A percentile compares a stretch with the other conserved stretches of the same genome.
Evolutionary conservation across 2,113 vertebrate species (phyloP).

Genomic region (Lethenteron reissneri): DNA sequence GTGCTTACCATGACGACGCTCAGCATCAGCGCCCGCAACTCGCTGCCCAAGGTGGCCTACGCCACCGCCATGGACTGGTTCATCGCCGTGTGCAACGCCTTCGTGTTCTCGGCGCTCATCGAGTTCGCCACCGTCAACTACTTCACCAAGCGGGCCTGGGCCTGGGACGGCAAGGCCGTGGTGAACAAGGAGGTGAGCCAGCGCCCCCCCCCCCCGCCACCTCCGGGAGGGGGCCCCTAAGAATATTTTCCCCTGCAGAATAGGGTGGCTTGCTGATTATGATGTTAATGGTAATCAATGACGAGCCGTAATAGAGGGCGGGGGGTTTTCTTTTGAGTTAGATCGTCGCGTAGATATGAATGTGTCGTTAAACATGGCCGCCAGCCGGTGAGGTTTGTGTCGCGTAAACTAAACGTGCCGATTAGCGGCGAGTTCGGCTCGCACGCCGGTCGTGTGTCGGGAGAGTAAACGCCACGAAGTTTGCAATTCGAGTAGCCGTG

Average conservation of each 20-base stretch:
- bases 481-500: not conserved
- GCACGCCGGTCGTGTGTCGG: not conserved
- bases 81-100: slow-evolving; percentile 87
- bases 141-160: slow-evolving; percentile 95
- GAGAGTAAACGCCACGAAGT: not conserved
- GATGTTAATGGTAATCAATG: no score
- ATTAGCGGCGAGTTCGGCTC: no score
- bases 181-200: slow-evolving; percentile 53
- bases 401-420: no score
- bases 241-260: no score
- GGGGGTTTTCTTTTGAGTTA: no score
- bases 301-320: no score
- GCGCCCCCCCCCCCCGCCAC: slow-evolving; percentile 35
- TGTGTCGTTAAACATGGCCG: no score
- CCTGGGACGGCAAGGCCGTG: slow-evolving; percentile 72
- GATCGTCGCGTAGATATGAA: no score
- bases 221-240: no score
- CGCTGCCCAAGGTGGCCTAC: slow-evolving; percentile 84
- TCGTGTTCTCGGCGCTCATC: slow-evolving; percentile 87
- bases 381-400: no score
- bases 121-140: slow-evolving; percentile 97
- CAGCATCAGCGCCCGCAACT: slow-evolving; percentile 89
- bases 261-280: no score
- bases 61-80: slow-evolving; percentile 99
- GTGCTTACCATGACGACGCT: slow-evolving; percentile 96